phyloP scores from a whole-genome alignment of 92 coral and sea anemone genomes.

The Plumapathes pennacea region DNA sequence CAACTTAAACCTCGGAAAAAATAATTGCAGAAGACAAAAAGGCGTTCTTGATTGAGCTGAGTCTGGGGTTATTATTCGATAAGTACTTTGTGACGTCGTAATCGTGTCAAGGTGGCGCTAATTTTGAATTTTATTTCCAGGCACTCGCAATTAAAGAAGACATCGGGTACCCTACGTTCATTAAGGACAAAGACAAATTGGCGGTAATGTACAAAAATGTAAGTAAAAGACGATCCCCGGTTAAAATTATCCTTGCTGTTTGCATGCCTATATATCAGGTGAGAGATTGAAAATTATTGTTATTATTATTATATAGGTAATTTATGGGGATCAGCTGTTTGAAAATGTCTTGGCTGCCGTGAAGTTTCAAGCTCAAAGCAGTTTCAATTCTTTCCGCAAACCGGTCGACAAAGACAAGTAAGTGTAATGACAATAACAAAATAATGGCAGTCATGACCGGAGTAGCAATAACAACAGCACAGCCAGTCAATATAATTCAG shows the following conservation, averaged over 20 bases:
- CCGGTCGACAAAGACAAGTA: conserved; percentile 30
- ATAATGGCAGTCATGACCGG: too few relatives aligned
- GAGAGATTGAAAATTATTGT: not conserved
- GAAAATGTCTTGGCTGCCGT: not conserved
- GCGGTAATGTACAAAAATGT: conserved; percentile 12
- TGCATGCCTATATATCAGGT: not conserved
- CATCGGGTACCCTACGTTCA: conserved; percentile 44
- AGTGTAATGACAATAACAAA: too few relatives aligned
- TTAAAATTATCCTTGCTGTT: not conserved
- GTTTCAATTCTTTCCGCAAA: conserved; percentile 6
- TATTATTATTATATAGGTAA: not conserved
- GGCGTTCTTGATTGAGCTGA: too few relatives aligned
- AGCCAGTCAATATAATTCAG: too few relatives aligned
- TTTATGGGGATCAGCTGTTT: conserved; percentile 13
- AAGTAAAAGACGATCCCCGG: conserved; percentile 1
- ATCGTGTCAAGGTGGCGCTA: too few relatives aligned
- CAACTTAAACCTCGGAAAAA: too few relatives aligned
- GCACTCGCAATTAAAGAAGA: conserved; percentile 37
- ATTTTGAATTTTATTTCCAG: conserved; percentile 10
- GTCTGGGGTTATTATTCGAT: too few relatives aligned
- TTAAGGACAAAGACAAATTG: conserved; percentile 31
- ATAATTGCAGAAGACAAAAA: too few relatives aligned
- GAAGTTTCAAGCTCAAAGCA: conserved; percentile 7
- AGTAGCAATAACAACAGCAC: too few relatives aligned
- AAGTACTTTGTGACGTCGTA: too few relatives aligned